phyloP scores from a whole-genome alignment of 1,140 invertebrate species.

The Venustaconcha ellipsiformis region DNA sequence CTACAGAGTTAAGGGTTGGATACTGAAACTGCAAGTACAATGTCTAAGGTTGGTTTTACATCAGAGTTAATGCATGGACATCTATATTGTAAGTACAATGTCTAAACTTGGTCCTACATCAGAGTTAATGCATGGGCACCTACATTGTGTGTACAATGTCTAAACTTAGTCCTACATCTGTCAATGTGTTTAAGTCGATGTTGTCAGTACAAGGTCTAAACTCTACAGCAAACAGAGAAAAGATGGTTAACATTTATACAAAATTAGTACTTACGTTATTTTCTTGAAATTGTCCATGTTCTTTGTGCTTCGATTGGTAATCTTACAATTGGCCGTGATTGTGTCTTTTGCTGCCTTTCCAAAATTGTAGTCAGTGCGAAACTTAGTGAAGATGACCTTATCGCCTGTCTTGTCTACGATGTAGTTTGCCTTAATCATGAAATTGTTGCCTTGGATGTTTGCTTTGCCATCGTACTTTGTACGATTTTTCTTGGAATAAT shows the following conservation, averaged over 20 bases:
- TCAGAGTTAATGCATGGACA: no score
- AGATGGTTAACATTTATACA: not conserved
- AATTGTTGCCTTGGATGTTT: conserved; percentile 36
- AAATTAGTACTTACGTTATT: conserved; percentile 41
- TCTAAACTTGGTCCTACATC: no score
- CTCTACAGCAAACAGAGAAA: not conserved
- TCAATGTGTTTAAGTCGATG: no score
- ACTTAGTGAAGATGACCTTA: conserved; percentile 22
- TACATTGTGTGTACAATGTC: not conserved
- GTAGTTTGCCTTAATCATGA: conserved; percentile 30
- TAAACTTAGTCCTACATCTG: no score
- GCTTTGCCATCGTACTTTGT: conserved; percentile 27
- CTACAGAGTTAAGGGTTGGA: no score
- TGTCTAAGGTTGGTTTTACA: no score
- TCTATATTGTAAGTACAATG: not conserved
- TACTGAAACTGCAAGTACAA: not conserved
- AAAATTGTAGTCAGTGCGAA: conserved; percentile 48
- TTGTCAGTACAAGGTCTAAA: not conserved
- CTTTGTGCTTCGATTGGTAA: conserved; percentile 42
- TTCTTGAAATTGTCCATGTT: conserved; percentile 38
- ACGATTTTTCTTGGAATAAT: conserved; percentile 27
- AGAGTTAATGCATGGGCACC: no score
- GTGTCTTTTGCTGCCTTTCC: conserved; percentile 38
- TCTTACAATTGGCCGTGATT: conserved; percentile 34
- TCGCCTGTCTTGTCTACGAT: conserved; percentile 29